A percentile compares a stretch with the other conserved stretches of the same genome.
Evolutionary conservation across 1,140 invertebrate genomes (phyloP).

Genomic region (Arion vulgaris): DNA sequence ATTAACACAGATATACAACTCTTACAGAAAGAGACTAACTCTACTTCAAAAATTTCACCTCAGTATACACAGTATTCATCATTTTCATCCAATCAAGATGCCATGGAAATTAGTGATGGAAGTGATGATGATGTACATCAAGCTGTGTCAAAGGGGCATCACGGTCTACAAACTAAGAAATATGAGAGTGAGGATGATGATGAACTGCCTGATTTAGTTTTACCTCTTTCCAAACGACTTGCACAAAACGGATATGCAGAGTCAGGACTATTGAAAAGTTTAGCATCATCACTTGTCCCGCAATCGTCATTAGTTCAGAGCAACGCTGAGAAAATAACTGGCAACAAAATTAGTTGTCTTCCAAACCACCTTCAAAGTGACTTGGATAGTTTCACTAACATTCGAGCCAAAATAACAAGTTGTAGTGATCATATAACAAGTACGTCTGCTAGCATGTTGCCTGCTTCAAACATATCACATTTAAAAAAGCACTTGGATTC

Average conservation of each 20-base stretch:
- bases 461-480: neutral
- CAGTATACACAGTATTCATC: neutral
- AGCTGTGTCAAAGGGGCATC: neutral
- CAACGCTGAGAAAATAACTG: neutral
- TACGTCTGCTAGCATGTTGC: neutral
- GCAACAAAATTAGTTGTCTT: neutral
- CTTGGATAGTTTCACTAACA: neutral
- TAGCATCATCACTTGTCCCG: neutral
- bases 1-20: neutral
- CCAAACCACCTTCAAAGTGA: neutral
- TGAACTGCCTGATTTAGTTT: conserved; percentile 30
- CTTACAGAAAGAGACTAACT: neutral
- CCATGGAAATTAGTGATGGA: conserved; percentile 31
- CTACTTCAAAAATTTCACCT: neutral
- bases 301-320: neutral
- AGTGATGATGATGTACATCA: neutral
- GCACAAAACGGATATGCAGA: neutral
- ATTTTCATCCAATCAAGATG: neutral
- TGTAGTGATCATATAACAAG: neutral
- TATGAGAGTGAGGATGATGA: conserved; percentile 15
- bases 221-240: conserved; percentile 33
- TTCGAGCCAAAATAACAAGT: neutral
- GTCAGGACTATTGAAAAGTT: conserved; percentile 12
- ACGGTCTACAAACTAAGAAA: neutral
- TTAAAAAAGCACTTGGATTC: neutral